Percentiles rank a stretch among this genome's conserved stretches.
phyloP scores from a whole-genome alignment of 2,113 vertebrate genomes.

The Halcyon senegalensis region DNA sequence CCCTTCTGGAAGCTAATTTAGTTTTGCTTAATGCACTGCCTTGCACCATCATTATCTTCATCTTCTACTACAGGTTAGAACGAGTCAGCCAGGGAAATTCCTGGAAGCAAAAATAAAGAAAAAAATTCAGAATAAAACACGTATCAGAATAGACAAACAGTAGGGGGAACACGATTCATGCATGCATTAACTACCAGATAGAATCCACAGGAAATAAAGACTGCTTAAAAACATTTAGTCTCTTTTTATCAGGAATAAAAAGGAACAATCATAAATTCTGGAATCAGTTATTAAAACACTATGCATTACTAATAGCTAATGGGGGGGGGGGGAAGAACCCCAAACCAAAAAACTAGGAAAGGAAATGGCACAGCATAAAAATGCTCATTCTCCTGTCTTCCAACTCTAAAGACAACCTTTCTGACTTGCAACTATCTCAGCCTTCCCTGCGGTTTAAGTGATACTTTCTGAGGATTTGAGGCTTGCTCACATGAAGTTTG shows the following conservation, averaged over 20 bases:
- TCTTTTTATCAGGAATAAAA: neutral
- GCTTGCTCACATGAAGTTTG: neutral
- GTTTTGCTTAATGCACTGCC: neutral
- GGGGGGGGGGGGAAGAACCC: too few species aligned
- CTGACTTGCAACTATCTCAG: neutral
- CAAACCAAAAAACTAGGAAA: neutral
- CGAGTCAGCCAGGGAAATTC: conserved; percentile 96
- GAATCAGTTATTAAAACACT: neutral
- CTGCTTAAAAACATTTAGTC: neutral
- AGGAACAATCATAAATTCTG: neutral
- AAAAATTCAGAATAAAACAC: neutral
- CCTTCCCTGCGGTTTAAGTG: neutral
- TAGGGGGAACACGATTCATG: neutral
- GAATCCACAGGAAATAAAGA: neutral
- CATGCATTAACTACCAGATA: neutral
- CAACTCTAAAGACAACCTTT: neutral
- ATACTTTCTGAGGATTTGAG: neutral
- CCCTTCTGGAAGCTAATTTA: neutral
- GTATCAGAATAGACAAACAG: neutral
- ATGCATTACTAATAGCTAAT: neutral
- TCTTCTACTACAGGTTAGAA: conserved; percentile 84
- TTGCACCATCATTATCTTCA: neutral
- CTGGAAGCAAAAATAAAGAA: conserved; percentile 73
- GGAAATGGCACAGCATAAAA: neutral
- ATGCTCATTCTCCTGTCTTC: neutral